These are phyloP conservation scores for Zophobas morio DNA, from an alignment of 1,140 invertebrate species.

Conservation along the genomic window DNA sequence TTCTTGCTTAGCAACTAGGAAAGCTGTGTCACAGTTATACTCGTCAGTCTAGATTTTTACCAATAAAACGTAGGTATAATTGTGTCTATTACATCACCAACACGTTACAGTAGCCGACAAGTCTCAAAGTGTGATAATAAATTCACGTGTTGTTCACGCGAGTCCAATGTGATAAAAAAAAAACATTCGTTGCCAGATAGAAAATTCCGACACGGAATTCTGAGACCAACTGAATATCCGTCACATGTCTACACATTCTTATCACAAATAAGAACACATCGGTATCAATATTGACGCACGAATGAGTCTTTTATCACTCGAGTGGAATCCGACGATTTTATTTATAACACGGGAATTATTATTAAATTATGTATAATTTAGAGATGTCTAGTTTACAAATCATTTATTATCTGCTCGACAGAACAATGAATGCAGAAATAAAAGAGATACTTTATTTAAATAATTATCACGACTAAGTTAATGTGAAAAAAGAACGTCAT, in stretches of 20 bases:
- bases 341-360: no score
- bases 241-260: not conserved
- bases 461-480: not conserved
- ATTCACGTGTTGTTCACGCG: constrained; percentile 33
- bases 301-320: no score
- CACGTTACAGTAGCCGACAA: constrained; percentile 7
- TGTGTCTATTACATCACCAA: not conserved
- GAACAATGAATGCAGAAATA: no score
- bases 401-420: no score
- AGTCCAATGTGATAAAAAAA: constrained; percentile 13
- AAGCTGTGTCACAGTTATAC: constrained; percentile 1
- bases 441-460: no score
- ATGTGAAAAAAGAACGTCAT: not conserved
- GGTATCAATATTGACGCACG: not conserved
- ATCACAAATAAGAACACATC: not conserved
- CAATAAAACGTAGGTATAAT: not conserved
- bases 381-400: no score
- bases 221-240: not conserved
- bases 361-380: no score
- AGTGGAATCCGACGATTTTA: no score
- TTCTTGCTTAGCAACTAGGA: not conserved
- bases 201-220: not conserved
- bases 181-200: not conserved
- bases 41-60: not conserved
- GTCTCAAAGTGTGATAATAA: constrained; percentile 17